phyloP scores from a whole-genome alignment of 2,797 vertebrate genomes.

The Xenopus petersii region DNA sequence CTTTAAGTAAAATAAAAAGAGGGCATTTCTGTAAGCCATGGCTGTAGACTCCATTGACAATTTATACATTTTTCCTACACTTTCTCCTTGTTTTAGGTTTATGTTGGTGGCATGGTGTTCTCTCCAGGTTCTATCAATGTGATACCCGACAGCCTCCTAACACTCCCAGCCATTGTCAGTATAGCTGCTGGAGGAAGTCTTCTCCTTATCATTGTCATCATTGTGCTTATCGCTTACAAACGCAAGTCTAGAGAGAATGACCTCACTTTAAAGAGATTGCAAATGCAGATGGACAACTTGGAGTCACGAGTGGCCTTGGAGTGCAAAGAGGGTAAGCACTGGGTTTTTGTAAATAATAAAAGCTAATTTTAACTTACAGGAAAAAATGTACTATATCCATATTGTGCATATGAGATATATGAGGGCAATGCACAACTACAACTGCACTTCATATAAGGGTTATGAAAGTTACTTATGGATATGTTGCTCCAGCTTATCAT shows the following conservation, averaged over 20 bases:
- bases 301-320: slow-evolving; percentile 94
- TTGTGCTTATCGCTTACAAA: slow-evolving; percentile 97
- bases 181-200: slow-evolving; percentile 93
- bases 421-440: no score
- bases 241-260: slow-evolving; percentile 95
- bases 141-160: slow-evolving; percentile 91
- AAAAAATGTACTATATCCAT: no score
- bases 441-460: no score
- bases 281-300: slow-evolving; percentile 99
- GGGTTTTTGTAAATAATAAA: background rate
- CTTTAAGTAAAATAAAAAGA: no score
- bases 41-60: no score
- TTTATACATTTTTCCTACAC: no score
- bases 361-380: no score
- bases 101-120: slow-evolving; percentile 88
- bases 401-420: no score
- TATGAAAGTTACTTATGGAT: no score
- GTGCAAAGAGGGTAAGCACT: slow-evolving; percentile 90
- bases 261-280: slow-evolving; percentile 92
- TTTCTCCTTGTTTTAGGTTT: slow-evolving; percentile 69
- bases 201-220: slow-evolving; percentile 95
- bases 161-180: slow-evolving; percentile 91
- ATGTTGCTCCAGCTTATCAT: no score
- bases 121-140: slow-evolving; percentile 90
- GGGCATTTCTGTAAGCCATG: no score